Evolutionary conservation across 2,888 invertebrate genomes (phyloP).

Genomic region (Ophion ellenae): DNA sequence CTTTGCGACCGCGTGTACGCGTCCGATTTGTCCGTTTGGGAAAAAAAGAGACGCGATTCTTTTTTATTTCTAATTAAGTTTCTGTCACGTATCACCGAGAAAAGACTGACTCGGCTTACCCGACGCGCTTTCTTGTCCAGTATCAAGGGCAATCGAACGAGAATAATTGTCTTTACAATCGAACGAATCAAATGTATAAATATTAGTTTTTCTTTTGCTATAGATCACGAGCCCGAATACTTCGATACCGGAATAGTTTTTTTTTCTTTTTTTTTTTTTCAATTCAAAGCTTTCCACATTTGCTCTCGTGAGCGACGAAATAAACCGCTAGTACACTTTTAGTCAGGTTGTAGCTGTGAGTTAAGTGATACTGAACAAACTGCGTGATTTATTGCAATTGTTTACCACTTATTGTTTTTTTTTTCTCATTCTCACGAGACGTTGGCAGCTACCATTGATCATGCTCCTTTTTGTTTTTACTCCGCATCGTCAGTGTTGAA

Average conservation of each 20-base stretch:
- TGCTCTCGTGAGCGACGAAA: slow-evolving; percentile 1
- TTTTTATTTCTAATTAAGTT: slow-evolving; percentile 3
- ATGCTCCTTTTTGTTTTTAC: slow-evolving; percentile 9
- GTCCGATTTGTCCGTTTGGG: slow-evolving; percentile 70
- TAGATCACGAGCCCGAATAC: neutral
- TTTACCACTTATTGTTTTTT: slow-evolving; percentile 29
- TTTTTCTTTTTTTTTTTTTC: neutral
- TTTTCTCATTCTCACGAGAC: neutral
- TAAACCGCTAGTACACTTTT: slow-evolving; percentile 16
- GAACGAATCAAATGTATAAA: slow-evolving; percentile 1
- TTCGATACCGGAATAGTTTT: neutral
- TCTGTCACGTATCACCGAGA: slow-evolving; percentile 9
- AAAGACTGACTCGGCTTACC: slow-evolving; percentile 35
- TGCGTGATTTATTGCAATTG: slow-evolving; percentile 35
- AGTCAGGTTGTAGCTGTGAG: slow-evolving; percentile 54
- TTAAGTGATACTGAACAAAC: slow-evolving; percentile 34
- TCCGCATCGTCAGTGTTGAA: neutral
- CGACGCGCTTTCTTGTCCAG: neutral
- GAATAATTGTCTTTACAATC: neutral
- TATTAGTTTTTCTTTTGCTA: slow-evolving; percentile 1
- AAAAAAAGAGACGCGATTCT: slow-evolving; percentile 44
- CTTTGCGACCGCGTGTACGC: slow-evolving; percentile 71
- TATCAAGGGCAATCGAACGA: slow-evolving; percentile 9
- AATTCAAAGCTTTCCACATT: slow-evolving; percentile 2
- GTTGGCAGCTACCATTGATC: slow-evolving; percentile 46